Conservation (phyloP, 2,888 invertebrate genomes). For the Drosophila macrospina region DNA sequence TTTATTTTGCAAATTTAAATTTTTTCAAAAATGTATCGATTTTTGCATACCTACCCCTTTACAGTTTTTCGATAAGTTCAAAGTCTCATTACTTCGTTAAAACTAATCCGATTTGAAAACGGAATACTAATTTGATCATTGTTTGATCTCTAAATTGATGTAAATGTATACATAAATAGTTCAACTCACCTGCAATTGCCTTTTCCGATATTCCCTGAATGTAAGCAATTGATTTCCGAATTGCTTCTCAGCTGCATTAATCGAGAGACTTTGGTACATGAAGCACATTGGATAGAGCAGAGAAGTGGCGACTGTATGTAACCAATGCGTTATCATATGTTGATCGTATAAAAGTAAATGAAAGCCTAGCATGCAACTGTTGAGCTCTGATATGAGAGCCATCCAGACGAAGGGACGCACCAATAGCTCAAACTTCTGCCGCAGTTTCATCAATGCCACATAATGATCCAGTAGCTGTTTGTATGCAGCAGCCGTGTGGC, state of each 20-base stretch:
- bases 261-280: slow-evolving; percentile 8
- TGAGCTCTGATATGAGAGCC: slow-evolving; percentile 2
- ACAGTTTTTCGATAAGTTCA: too few species aligned
- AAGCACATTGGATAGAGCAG: slow-evolving; percentile 37
- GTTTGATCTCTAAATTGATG: not conserved
- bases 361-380: slow-evolving; percentile 5
- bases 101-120: too few species aligned
- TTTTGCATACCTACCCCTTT: too few species aligned
- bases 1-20: too few species aligned
- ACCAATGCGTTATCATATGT: fast-evolving
- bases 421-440: slow-evolving; percentile 39
- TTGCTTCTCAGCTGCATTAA: slow-evolving; percentile 26
- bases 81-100: too few species aligned
- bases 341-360: slow-evolving; percentile 40
- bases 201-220: slow-evolving; percentile 7
- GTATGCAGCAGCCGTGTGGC: not conserved
- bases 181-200: slow-evolving; percentile 36
- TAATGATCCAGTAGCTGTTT: slow-evolving; percentile 33
- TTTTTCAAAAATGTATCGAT: too few species aligned
- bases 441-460: slow-evolving; percentile 37
- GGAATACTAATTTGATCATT: too few species aligned
- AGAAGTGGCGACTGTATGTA: fast-evolving
- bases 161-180: not conserved
- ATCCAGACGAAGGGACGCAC: slow-evolving; percentile 50
- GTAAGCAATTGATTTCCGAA: slow-evolving; percentile 42